Conservation (phyloP, 2,888 invertebrate species). For the Dascillus cervinus region DNA sequence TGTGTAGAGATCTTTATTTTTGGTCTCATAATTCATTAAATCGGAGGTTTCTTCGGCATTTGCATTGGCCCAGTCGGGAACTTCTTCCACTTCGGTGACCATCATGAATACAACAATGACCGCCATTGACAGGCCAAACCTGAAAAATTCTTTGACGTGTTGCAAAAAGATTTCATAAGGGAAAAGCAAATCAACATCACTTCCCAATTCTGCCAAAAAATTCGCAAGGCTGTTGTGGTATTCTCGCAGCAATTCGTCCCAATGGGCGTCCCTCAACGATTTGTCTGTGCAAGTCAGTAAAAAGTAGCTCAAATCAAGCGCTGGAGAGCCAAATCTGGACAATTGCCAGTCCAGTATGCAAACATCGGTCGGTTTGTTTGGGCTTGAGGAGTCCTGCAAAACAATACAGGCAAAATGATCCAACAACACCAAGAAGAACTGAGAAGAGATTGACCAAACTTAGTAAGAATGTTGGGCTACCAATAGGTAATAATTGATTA, state of each 20-base stretch:
- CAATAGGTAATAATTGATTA: too few species aligned
- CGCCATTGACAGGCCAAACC: conserved; percentile 22
- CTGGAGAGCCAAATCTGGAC: conserved; percentile 19
- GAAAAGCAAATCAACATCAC: conserved; percentile 23
- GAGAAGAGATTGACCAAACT: too few species aligned
- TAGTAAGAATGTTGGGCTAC: too few species aligned
- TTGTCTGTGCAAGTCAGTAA: conserved; percentile 29
- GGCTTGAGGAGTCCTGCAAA: conserved; percentile 7
- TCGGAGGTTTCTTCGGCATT: conserved; percentile 3
- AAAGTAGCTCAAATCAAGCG: conserved; percentile 29
- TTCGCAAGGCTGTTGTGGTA: conserved; percentile 28
- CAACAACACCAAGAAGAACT: too few species aligned
- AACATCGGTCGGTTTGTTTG: conserved; percentile 4
- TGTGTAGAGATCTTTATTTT: conserved; percentile 15
- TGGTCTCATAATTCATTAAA: conserved; percentile 10
- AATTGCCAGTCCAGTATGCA: conserved; percentile 23
- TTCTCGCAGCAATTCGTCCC: conserved; percentile 23
- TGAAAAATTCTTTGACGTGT: conserved; percentile 24
- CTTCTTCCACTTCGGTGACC: conserved; percentile 18
- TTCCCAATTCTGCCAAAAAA: conserved; percentile 19
- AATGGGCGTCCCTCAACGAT: conserved; percentile 25
- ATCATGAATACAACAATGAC: conserved; percentile 12
- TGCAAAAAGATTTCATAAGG: conserved; percentile 23
- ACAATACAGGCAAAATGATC: too few species aligned
- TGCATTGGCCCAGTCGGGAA: conserved; percentile 16